Conservation (phyloP, 2,888 invertebrate species). For the Linnaemya vulpina region DNA sequence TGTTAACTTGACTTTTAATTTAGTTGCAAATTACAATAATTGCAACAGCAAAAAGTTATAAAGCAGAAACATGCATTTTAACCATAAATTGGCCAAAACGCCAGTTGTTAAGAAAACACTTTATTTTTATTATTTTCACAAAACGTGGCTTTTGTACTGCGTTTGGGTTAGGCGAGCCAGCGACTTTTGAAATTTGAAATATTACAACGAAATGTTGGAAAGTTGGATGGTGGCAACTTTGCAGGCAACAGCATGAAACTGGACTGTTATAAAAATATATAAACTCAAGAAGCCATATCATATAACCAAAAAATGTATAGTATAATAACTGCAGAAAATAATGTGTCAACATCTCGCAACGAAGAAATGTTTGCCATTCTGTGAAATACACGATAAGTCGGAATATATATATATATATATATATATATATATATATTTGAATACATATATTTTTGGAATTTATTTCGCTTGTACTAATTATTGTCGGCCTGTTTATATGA, state of each 20-base stretch:
- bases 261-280: too few species aligned
- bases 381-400: too few species aligned
- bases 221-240: neutral
- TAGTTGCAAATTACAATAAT: constrained; percentile 14
- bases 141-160: neutral
- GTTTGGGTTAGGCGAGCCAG: neutral
- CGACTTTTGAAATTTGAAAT: constrained; percentile 13
- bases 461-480: too few species aligned
- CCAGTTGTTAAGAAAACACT: constrained; percentile 42
- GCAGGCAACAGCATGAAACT: neutral
- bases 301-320: constrained; percentile 1
- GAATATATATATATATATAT: too few species aligned
- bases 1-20: constrained; percentile 23
- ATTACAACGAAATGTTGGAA: neutral
- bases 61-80: constrained; percentile 59
- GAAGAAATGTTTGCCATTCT: too few species aligned
- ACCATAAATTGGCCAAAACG: constrained; percentile 63
- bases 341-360: too few species aligned
- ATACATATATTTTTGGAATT: too few species aligned
- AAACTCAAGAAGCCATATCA: neutral
- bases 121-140: constrained; percentile 43
- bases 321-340: too few species aligned
- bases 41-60: constrained; percentile 13
- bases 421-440: too few species aligned
- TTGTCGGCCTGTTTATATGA: too few species aligned